Evolutionary conservation across 2,113 vertebrate species (phyloP).

Genomic region (Todiramphus chloris): DNA sequence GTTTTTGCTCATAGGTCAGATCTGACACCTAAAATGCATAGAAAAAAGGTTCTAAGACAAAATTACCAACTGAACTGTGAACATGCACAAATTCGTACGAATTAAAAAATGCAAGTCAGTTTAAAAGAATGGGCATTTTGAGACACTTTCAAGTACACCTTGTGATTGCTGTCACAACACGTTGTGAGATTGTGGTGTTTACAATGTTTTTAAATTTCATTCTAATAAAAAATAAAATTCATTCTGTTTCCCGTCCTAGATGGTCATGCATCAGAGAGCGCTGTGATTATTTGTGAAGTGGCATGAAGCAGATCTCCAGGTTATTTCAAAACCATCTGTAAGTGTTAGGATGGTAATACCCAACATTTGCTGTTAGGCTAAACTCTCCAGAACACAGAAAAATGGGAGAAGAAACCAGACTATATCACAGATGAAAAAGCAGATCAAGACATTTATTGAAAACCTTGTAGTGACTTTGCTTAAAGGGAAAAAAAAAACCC

Average conservation of each 20-base stretch:
- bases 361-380: not conserved
- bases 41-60: not conserved
- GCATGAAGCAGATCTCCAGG: not conserved
- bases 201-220: not conserved
- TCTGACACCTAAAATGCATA: not conserved
- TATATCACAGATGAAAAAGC: not conserved
- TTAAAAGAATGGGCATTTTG: not conserved
- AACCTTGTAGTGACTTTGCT: not conserved
- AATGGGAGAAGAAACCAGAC: not conserved
- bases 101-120: not conserved
- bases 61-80: not conserved
- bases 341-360: not conserved
- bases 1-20: slow-evolving; percentile 9
- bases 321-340: not conserved
- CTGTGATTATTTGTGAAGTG: not conserved
- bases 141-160: not conserved
- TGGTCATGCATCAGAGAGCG: not conserved
- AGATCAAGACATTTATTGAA: not conserved
- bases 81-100: not conserved
- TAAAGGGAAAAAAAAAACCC: not conserved
- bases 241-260: not conserved
- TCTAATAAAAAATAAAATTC: not conserved
- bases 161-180: not conserved
- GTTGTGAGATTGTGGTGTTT: not conserved
- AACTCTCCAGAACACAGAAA: not conserved